These are phyloP conservation scores for Chloebia gouldiae DNA, from an alignment of 2,113 vertebrate species.

Conservation along the genomic window DNA sequence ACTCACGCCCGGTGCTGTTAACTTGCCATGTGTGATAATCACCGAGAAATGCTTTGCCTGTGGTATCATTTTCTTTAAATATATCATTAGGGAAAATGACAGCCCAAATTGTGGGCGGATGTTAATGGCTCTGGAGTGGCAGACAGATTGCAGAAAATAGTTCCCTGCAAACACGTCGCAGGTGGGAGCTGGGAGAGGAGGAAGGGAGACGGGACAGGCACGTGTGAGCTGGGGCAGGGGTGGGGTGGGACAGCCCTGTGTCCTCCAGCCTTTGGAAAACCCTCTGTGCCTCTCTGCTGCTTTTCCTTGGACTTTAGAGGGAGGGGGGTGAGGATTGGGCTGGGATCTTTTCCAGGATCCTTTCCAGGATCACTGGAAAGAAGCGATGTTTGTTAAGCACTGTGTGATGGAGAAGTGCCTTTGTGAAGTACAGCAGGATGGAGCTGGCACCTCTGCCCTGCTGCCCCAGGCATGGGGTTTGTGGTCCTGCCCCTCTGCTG, in stretches of 20 bases:
- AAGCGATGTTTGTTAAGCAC: rapidly evolving
- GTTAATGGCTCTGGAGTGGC: constrained; percentile 32
- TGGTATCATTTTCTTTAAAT: constrained; percentile 60
- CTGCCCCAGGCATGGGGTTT: neutral
- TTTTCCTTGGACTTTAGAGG: neutral
- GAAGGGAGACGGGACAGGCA: rapidly evolving
- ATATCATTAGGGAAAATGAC: constrained; percentile 62
- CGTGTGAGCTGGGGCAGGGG: rapidly evolving
- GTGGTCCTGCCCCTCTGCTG: neutral
- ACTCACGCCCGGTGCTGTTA: constrained; percentile 1
- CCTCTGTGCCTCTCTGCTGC: neutral
- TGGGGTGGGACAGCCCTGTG: neutral
- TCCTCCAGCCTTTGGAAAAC: neutral
- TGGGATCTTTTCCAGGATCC: too few relatives aligned
- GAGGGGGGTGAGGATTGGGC: neutral
- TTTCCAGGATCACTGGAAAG: neutral
- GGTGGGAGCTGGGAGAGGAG: neutral
- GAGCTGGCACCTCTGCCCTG: neutral
- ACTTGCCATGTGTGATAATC: constrained; percentile 24
- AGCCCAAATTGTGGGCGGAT: constrained; percentile 52
- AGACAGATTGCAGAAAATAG: constrained; percentile 38
- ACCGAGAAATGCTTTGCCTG: constrained; percentile 35
- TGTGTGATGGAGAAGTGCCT: neutral
- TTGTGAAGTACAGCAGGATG: neutral
- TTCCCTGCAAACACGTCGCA: neutral